phyloP scores from a whole-genome alignment of 2,888 invertebrate genomes.

The Metallyticus violacea region DNA sequence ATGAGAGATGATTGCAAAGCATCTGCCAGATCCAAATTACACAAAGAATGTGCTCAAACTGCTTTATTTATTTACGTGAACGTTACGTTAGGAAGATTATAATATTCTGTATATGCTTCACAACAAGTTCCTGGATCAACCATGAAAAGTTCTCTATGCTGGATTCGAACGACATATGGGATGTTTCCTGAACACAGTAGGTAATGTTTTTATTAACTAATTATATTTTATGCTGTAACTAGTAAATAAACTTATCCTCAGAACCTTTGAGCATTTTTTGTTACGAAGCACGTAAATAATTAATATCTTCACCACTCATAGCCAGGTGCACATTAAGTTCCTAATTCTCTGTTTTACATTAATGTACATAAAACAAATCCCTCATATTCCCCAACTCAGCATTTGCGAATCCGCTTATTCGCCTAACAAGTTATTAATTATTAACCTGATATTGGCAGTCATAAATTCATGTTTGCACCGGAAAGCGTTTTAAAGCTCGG shows the following conservation, averaged over 20 bases:
- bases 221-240: neutral
- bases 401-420: neutral
- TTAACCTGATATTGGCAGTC: neutral
- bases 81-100: neutral
- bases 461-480: neutral
- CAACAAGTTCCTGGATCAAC: neutral
- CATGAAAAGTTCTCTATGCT: neutral
- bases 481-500: neutral
- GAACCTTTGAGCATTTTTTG: neutral
- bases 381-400: neutral
- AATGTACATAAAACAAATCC: neutral
- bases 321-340: neutral
- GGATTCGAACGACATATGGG: neutral
- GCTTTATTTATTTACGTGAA: neutral
- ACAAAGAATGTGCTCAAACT: neutral
- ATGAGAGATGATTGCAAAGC: neutral
- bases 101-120: neutral
- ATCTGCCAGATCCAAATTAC: neutral
- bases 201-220: neutral
- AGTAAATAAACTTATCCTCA: neutral
- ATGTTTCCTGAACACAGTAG: neutral
- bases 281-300: neutral
- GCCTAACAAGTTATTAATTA: neutral
- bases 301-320: neutral
- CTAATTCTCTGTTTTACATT: neutral